phyloP scores from a whole-genome alignment of 2,888 invertebrate species.

The Mythimna impura region DNA sequence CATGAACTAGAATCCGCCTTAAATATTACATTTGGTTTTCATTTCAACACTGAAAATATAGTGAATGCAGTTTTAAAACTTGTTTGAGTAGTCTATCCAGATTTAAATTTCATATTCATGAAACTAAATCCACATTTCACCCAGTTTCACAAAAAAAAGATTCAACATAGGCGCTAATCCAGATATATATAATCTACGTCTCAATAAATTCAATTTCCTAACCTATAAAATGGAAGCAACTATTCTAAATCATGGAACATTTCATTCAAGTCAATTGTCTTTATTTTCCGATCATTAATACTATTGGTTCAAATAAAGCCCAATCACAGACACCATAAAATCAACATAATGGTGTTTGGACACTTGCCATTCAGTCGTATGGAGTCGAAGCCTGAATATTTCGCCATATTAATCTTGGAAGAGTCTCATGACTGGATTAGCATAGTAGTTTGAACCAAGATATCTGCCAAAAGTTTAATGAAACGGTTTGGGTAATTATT shows the following conservation, averaged over 20 bases:
- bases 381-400: conserved; percentile 16
- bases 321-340: conserved; percentile 54
- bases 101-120: not conserved
- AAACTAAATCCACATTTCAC: not conserved
- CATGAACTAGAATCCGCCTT: conserved; percentile 1
- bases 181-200: not conserved
- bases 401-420: conserved; percentile 27
- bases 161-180: not conserved
- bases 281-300: conserved; percentile 41
- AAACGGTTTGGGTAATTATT: conserved; percentile 20
- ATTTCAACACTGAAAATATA: not conserved
- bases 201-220: not conserved
- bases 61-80: not conserved
- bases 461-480: conserved; percentile 42
- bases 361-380: conserved; percentile 43
- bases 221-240: conserved; percentile 18
- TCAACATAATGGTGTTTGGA: conserved; percentile 59
- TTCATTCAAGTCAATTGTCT: conserved; percentile 13
- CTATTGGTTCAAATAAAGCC: conserved; percentile 39
- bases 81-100: not conserved
- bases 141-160: not conserved
- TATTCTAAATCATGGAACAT: conserved; percentile 7
- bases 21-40: conserved; percentile 10
- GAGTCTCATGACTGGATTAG: conserved; percentile 32
- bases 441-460: conserved; percentile 31